Base-by-base conservation (phyloP, 2,888 invertebrate genomes). In the Sthenelais limicola region DNA sequence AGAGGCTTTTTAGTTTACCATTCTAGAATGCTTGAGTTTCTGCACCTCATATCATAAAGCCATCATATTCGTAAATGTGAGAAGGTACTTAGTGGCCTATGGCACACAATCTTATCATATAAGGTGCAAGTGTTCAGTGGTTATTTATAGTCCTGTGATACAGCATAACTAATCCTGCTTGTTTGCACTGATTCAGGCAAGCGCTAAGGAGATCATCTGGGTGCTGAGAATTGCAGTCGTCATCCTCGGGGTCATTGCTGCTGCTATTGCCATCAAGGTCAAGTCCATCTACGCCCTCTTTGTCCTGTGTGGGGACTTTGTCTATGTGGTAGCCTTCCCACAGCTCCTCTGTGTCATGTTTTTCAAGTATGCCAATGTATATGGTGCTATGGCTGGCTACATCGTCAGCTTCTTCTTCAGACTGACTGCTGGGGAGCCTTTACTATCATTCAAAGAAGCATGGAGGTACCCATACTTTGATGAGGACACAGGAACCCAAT, bases 251-350 rank as follows among this genome's bases (percentile, higher is more conserved):
- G 62, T 43, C 5, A 24, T 62, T 35, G 62, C 62, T 26, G 21
- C n/a, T 24, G 3, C 26, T 15, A 38, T 62, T 18, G 62, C 62
- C 62, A 62, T 62, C 35, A 24, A 38, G 38, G 62, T 62, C 26
- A 62, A 24, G 24, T 62, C 62, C 62, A 62, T 62, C 62, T 62
- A 62, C 15, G 35, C 62, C n/a, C 62, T 62, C 1, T 62, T 62
- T 24, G 62, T 62, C 2, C 62, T 62, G 35, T 62, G 62, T 38
- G 62, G 62, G 26, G 62, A 62, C 62, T n/a, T 62, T 38, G 62
- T 62, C 24, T 62, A 62, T 24, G 62, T 62, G 9, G 38, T 62
- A 15, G 62, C 38, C 21, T 62, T 62, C 62, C 62, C 62, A 15
- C 62, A 62, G 24, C 24, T 62, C 24, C 38, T 21, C 24, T 62